Conservation (phyloP, 2,888 invertebrate species). For the Alloplasta piceator region DNA sequence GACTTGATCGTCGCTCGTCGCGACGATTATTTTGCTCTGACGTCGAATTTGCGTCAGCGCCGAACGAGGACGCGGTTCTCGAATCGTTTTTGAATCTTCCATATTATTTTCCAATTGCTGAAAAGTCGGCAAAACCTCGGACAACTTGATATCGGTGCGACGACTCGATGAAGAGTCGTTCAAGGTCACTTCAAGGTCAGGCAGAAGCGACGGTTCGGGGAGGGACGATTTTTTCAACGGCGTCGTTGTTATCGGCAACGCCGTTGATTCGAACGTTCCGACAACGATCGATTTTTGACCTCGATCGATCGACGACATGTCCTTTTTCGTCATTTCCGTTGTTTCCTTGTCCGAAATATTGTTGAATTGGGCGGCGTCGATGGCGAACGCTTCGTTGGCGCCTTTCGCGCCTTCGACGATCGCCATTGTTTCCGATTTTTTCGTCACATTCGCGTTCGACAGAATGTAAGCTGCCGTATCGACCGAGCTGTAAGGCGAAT, state of each 20-base stretch:
- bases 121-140: slow-evolving; percentile 61
- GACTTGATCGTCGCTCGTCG: background rate
- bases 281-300: background rate
- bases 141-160: slow-evolving; percentile 51
- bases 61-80: background rate
- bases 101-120: slow-evolving; percentile 53
- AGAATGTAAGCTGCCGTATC: slow-evolving; percentile 77
- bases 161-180: background rate
- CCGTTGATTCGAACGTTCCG: background rate
- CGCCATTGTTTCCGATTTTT: slow-evolving; percentile 70
- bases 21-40: slow-evolving; percentile 1
- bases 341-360: background rate
- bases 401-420: slow-evolving; percentile 71
- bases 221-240: background rate
- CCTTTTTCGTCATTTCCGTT: background rate
- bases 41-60: slow-evolving; percentile 6
- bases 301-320: background rate
- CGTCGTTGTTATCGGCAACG: background rate
- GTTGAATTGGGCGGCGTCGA: background rate
- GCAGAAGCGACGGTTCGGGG: background rate
- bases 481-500: slow-evolving; percentile 71
- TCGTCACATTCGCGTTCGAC: slow-evolving; percentile 74
- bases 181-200: background rate
- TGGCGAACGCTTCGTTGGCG: background rate
- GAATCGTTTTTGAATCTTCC: background rate